Evolutionary conservation across 2,797 vertebrate species (phyloP), one percentile per base, ranked within the genome.

Genomic region (Naso thynnoides): DNA sequence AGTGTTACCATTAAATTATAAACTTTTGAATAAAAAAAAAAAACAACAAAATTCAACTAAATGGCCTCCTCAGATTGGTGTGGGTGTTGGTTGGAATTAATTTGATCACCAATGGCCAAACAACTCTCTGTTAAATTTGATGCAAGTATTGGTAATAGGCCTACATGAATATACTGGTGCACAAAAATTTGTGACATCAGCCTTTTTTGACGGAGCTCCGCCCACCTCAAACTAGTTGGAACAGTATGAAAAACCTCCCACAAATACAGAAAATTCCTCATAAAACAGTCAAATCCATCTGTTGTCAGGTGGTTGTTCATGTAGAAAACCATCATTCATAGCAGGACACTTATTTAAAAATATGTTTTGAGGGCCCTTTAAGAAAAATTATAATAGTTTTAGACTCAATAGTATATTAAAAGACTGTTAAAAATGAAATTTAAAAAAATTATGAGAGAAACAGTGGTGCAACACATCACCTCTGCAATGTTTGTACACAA

Each of bases 401-500:
- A n/a, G 4, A 21, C 9, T 14, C 13, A 36, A 8, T 13, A 6
- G 8, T 18, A 3, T n/a, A 47, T 23, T 18, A 48, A n/a, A 48
- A 11, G 21, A 1, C 18, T n/a, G 27, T 14, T 42, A 1, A 39
- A 31, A 9, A 48, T 9, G 15, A 6, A 70, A 31, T 27, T 18
- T 14, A 63, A 52, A 38, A 24, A 47, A 24, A 55, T 0, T 11
- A 26, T 33, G 6, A n/a, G 23, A 23, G 27, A 58, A 29, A 23
- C 24, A 24, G 21, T 31, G 41, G 14, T 21, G 39, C 44, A 44
- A 63, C 24, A 48, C 23, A 14, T 50, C 18, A 5, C 26, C 14
- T 8, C 29, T 47, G 26, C 21, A 8, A 29, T 63, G 48, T 72
- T 49, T 61, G 49, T 3, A 59, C 55, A 55, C 29, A 65, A 9